Percentiles rank a stretch among this genome's conserved stretches.
Evolutionary conservation across 2,888 invertebrate genomes (phyloP).

Genomic region (Tribolium freemani): DNA sequence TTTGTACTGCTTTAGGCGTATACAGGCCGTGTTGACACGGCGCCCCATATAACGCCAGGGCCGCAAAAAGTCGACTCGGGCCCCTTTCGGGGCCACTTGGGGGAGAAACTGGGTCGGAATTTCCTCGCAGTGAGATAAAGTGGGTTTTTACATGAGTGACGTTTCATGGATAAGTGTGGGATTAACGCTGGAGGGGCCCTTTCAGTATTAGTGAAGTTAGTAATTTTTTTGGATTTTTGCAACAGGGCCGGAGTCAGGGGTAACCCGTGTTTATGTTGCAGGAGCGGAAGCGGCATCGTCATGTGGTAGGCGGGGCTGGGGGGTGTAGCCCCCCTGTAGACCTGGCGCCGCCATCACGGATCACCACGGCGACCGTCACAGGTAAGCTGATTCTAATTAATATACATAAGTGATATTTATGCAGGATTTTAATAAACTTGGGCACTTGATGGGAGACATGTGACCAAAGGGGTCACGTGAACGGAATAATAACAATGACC

Average conservation of each 20-base stretch:
- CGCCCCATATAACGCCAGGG: slow-evolving; percentile 16
- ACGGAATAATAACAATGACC: not conserved
- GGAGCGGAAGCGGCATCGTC: slow-evolving; percentile 43
- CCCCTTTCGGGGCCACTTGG: not conserved
- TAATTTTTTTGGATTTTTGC: slow-evolving; percentile 2
- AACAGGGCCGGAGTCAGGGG: slow-evolving; percentile 8
- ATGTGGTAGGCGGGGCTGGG: slow-evolving; percentile 68
- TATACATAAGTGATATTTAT: slow-evolving; percentile 37
- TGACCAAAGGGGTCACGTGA: slow-evolving; percentile 8
- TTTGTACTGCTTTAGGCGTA: slow-evolving; percentile 63
- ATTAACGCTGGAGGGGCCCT: slow-evolving; percentile 24
- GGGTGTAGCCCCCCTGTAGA: slow-evolving; percentile 67
- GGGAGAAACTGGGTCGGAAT: slow-evolving; percentile 25
- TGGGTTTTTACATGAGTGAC: slow-evolving; percentile 25
- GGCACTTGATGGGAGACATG: not conserved
- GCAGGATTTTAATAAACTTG: slow-evolving; percentile 24
- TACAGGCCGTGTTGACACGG: slow-evolving; percentile 56
- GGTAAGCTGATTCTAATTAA: slow-evolving; percentile 56
- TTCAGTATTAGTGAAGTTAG: slow-evolving; percentile 21
- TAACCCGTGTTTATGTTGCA: slow-evolving; percentile 47
- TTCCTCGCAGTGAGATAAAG: not conserved
- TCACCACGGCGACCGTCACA: slow-evolving; percentile 69
- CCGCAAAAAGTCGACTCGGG: too few relatives aligned
- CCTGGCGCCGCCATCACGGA: slow-evolving; percentile 69
- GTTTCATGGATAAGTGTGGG: slow-evolving; percentile 39